Base-by-base conservation (phyloP, 2,888 invertebrate genomes). In the Nebria brevicollis region DNA sequence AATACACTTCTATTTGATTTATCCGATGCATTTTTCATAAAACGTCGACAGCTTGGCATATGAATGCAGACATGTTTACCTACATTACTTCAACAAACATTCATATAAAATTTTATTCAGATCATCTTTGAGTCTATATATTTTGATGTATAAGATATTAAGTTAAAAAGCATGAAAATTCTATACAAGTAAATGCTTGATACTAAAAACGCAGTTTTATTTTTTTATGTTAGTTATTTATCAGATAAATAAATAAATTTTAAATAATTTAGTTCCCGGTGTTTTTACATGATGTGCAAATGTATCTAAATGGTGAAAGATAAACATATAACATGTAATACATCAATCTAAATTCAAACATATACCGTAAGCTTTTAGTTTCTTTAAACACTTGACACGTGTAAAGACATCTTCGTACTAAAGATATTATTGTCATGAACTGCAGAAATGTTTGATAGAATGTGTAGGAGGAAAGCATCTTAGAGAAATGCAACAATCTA, bases 401-500 rank as follows among this genome's bases (percentile, higher is more conserved):
- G 34, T 34, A 34, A 34, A 34, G 34, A 4, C 34, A 5, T 6
- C 54, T 54, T 54, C 8, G 2, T 54, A 54, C 54, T 11, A 54
- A 54, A 54, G 11, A 54, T 54, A 54, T 54, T 54, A 54, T 54
- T 54, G 8, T 54, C 54, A 3, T 54, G 13, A 8, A 54, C 54
- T 54, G 11, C 54, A 54, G 54, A 54, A 7, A 54, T 54, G 13
- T 7, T 7, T 54, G 34, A 54, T 54, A 54, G 8, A 54, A 54
- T 54, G 13, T 54, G 4, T 54, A 54, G 54, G 5, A 54, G 8
- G 54, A 2, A 54, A 54, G 54, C 54, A 54, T 54, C 54, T 54
- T 80, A 70, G 54, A 68, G 79, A 78, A 78, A 74, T 79, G 79
- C 79, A 79, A 80, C 80, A 80, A 80, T 80, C 75, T 80, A 75